Percentiles rank a stretch among this genome's conserved stretches.
Conservation (phyloP, 2,797 vertebrate species). For the Lithobates pipiens region DNA sequence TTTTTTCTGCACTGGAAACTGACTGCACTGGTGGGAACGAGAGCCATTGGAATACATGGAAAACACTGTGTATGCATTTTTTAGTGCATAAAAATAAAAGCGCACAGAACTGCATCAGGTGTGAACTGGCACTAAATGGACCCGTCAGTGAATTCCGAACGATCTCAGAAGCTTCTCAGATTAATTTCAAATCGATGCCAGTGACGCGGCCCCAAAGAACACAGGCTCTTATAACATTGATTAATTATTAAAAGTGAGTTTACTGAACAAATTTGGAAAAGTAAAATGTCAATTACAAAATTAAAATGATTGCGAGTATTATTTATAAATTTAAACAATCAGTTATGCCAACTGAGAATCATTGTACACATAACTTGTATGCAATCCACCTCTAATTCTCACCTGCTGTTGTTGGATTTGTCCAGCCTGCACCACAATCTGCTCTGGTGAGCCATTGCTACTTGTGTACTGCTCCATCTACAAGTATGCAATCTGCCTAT, state of each 20-base stretch:
- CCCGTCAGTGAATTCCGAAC: too few species aligned
- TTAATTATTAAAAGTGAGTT: not conserved
- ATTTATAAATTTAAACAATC: not conserved
- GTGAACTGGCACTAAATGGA: too few species aligned
- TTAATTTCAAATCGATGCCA: too few species aligned
- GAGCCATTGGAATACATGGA: too few species aligned
- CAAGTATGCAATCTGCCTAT: not conserved
- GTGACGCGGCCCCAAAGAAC: too few species aligned
- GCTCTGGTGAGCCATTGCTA: slow-evolving; percentile 90
- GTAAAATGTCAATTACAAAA: not conserved
- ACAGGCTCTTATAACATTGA: too few species aligned
- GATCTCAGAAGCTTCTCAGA: too few species aligned
- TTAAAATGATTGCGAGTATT: not conserved
- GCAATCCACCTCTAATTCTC: not conserved
- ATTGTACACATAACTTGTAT: not conserved
- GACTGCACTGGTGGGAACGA: too few species aligned
- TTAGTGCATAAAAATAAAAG: too few species aligned
- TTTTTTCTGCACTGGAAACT: too few species aligned
- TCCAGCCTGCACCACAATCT: slow-evolving; percentile 95
- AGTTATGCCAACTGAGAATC: not conserved
- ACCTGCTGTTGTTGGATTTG: slow-evolving; percentile 95
- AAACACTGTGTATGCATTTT: too few species aligned
- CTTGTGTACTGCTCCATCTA: slow-evolving; percentile 94
- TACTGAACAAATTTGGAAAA: not conserved
- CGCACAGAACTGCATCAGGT: too few species aligned